phyloP scores from a whole-genome alignment of 2,888 invertebrate species.

The Scaptomyza cyrtandrae region DNA sequence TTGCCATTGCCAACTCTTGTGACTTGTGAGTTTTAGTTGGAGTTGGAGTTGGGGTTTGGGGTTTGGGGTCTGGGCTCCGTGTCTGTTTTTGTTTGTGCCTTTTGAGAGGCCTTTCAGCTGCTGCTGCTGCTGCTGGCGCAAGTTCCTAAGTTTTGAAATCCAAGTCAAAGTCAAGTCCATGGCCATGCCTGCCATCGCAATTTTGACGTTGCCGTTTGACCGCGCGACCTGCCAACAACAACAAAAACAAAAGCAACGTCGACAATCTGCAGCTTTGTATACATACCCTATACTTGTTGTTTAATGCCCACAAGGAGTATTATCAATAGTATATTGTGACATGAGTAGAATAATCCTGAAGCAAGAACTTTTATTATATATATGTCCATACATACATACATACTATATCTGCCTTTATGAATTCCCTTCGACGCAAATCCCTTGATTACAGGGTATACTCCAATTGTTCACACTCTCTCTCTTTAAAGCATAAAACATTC shows the following conservation, averaged over 20 bases:
- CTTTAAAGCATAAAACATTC: conserved; percentile 1
- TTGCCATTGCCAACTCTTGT: conserved; percentile 65
- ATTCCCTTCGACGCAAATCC: too few species aligned
- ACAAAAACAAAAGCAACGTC: conserved; percentile 22
- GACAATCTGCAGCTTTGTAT: conserved; percentile 42
- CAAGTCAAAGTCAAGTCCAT: conserved; percentile 73
- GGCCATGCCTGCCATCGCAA: conserved; percentile 54
- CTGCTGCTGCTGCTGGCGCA: conserved; percentile 30
- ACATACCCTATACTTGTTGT: conserved; percentile 30
- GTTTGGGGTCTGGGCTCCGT: conserved; percentile 6
- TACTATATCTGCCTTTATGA: too few species aligned
- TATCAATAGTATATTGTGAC: background rate
- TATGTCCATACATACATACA: too few species aligned
- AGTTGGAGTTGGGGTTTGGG: conserved; percentile 15
- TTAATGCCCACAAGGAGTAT: background rate
- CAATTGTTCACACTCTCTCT: background rate
- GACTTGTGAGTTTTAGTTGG: conserved; percentile 34
- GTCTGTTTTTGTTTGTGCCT: conserved; percentile 28
- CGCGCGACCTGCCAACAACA: conserved; percentile 57
- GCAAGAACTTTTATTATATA: background rate
- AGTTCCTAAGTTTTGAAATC: conserved; percentile 73
- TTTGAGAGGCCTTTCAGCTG: conserved; percentile 59
- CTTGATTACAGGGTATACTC: conserved; percentile 14
- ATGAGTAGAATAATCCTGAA: background rate
- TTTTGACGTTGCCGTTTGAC: conserved; percentile 72